phyloP scores from a whole-genome alignment of 2,888 invertebrate genomes.

The Drosophila atripex region DNA sequence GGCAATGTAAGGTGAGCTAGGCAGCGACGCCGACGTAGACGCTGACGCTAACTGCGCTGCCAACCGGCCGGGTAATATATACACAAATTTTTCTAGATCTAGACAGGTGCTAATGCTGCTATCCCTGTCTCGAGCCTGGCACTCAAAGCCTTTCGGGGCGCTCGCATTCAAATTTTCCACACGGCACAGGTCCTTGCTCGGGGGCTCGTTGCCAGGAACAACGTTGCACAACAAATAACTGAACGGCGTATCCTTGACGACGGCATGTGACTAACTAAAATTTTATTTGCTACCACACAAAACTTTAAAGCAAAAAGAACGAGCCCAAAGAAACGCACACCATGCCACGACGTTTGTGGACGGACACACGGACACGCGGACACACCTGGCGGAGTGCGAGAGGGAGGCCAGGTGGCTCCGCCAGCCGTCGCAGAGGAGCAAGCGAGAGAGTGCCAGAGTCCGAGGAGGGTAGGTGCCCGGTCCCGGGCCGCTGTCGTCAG shows the following conservation, averaged over 20 bases:
- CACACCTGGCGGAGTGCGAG: slow-evolving; percentile 35
- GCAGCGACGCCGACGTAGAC: slow-evolving; percentile 32
- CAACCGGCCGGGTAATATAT: slow-evolving; percentile 57
- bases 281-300: slow-evolving; percentile 83
- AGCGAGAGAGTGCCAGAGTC: slow-evolving; percentile 27
- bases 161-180: slow-evolving; percentile 41
- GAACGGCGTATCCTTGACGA: slow-evolving; percentile 84
- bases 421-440: slow-evolving; percentile 7
- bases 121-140: slow-evolving; percentile 65
- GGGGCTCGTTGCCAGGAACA: slow-evolving; percentile 59
- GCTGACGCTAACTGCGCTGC: slow-evolving; percentile 45
- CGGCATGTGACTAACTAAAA: slow-evolving; percentile 84
- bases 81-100: slow-evolving; percentile 65
- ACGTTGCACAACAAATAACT: slow-evolving; percentile 70
- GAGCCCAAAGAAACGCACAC: slow-evolving; percentile 43
- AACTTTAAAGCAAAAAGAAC: slow-evolving; percentile 70
- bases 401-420: slow-evolving; percentile 19
- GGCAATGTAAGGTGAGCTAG: slow-evolving; percentile 66
- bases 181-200: slow-evolving; percentile 35
- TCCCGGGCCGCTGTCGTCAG: slow-evolving; percentile 32
- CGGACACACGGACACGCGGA: slow-evolving; percentile 5
- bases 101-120: slow-evolving; percentile 67
- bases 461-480: slow-evolving; percentile 22
- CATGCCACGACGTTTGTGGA: not conserved
- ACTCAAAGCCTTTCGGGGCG: slow-evolving; percentile 31